These are phyloP conservation scores for Acheta domesticus DNA, from an alignment of 2,888 invertebrate genomes.

Conservation along the genomic window DNA sequence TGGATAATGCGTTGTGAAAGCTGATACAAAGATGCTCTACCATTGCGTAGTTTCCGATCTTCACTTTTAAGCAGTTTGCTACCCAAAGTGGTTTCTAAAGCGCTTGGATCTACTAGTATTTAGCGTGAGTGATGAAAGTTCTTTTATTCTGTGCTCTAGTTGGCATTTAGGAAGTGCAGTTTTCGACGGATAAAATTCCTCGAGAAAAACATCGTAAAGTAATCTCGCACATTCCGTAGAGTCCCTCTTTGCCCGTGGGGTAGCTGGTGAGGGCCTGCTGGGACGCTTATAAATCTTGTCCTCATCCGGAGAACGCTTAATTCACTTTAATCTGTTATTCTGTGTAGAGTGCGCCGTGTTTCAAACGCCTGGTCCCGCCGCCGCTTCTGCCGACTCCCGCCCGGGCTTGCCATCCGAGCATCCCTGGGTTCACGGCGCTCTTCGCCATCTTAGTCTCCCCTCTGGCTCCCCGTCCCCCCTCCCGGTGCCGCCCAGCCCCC, in stretches of 20 bases:
- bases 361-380: not conserved
- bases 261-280: not conserved
- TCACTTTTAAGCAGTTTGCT: too few relatives aligned
- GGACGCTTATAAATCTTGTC: not conserved
- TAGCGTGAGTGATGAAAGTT: too few relatives aligned
- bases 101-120: too few relatives aligned
- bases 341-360: constrained; percentile 18
- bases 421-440: too few relatives aligned
- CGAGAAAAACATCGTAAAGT: not conserved
- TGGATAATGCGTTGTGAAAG: too few relatives aligned
- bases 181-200: not conserved
- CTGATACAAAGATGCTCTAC: too few relatives aligned
- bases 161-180: too few relatives aligned
- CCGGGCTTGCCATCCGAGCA: too few relatives aligned
- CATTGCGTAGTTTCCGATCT: too few relatives aligned
- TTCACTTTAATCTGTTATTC: constrained; percentile 18
- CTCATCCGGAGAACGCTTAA: constrained; percentile 18
- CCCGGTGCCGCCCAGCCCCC: not conserved
- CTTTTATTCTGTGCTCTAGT: too few relatives aligned
- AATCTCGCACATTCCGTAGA: not conserved
- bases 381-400: not conserved
- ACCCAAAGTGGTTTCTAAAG: too few relatives aligned
- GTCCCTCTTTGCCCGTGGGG: not conserved
- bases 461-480: not conserved
- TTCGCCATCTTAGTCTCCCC: not conserved